phyloP scores from a whole-genome alignment of 2,797 vertebrate genomes.

The Vipera latastei region DNA sequence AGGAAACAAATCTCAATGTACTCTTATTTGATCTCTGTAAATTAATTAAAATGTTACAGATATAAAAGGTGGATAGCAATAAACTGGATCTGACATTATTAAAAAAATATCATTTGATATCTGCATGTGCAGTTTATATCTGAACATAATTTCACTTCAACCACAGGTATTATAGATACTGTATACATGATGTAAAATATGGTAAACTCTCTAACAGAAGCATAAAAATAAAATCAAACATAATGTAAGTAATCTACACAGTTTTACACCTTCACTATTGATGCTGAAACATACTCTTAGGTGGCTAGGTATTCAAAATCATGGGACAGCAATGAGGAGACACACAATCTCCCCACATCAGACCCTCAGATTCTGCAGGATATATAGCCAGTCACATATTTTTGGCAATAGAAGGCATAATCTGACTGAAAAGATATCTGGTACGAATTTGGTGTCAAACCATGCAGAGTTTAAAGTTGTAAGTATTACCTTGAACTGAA shows the following conservation, averaged over 20 bases:
- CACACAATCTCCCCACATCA: not conserved
- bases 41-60: slow-evolving; percentile 85
- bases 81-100: slow-evolving; percentile 79
- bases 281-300: not conserved
- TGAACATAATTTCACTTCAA: slow-evolving; percentile 64
- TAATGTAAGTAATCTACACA: not conserved
- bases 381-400: not conserved
- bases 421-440: not conserved
- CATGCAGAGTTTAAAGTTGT: not conserved
- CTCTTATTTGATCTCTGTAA: slow-evolving; percentile 85
- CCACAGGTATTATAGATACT: slow-evolving; percentile 45
- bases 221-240: not conserved
- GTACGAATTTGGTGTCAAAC: not conserved
- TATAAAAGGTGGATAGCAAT: slow-evolving; percentile 76
- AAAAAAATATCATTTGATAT: slow-evolving; percentile 74
- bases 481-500: not conserved
- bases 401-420: not conserved
- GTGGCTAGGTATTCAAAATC: not conserved
- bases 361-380: not conserved
- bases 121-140: slow-evolving; percentile 63
- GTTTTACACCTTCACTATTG: not conserved
- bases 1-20: slow-evolving; percentile 83
- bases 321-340: not conserved
- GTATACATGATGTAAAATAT: not conserved
- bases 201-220: not conserved